Conservation (phyloP, 2,113 vertebrate species). For the Campylomormyrus tamandua region DNA sequence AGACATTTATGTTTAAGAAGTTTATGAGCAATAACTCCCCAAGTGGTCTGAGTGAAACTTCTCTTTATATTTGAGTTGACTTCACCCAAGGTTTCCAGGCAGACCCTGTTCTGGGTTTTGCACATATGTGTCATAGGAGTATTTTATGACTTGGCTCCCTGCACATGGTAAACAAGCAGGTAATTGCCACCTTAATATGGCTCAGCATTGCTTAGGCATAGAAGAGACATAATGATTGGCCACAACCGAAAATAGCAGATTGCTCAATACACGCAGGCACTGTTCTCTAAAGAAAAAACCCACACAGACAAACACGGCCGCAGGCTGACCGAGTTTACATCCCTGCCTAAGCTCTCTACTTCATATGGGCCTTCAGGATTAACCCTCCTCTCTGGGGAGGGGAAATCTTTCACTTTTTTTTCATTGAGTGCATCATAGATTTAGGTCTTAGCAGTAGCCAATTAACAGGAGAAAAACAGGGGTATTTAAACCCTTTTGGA, state of each 20-base stretch:
- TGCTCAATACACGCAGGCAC: background rate
- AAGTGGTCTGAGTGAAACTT: background rate
- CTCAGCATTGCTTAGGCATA: background rate
- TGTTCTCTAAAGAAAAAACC: background rate
- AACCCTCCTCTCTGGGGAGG: background rate
- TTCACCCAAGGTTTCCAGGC: no score
- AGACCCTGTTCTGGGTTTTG: background rate
- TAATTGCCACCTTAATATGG: constrained; percentile 1
- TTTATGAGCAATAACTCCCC: background rate
- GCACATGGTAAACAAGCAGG: background rate
- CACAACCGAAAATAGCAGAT: constrained; percentile 19
- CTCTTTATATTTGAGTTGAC: background rate
- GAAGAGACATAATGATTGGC: background rate
- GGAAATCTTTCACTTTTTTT: background rate
- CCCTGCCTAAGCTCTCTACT: background rate
- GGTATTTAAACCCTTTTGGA: background rate
- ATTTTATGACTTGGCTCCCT: background rate
- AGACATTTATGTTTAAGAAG: background rate
- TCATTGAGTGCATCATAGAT: background rate
- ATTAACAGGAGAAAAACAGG: background rate
- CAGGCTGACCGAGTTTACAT: background rate
- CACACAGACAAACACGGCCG: background rate
- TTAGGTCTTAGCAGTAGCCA: background rate
- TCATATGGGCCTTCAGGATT: background rate
- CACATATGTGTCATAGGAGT: background rate